Conservation (phyloP, 1,140 invertebrate genomes). For the Magallana gigas region DNA sequence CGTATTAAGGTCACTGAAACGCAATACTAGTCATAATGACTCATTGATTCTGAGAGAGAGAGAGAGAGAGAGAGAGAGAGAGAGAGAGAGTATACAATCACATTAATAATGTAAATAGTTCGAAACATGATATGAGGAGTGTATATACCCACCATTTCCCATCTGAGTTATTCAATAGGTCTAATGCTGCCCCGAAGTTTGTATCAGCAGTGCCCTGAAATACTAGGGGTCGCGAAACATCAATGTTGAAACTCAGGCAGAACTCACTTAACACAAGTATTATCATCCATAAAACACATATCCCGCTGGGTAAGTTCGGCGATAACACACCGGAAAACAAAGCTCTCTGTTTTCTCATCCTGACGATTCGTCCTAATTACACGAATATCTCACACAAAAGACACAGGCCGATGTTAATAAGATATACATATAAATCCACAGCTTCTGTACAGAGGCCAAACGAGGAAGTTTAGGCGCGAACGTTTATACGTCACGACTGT, state of each 20-base stretch:
- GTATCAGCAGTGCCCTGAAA: background rate
- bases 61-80: no score
- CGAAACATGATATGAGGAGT: no score
- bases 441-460: no score
- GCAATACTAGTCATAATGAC: background rate
- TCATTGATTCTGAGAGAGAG: background rate
- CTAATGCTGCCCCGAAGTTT: background rate
- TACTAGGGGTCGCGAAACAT: constrained; percentile 2
- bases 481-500: background rate
- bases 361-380: background rate
- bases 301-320: background rate
- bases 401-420: no score
- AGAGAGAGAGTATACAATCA: no score
- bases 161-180: background rate
- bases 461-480: background rate
- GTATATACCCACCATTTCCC: constrained; percentile 15
- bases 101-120: no score
- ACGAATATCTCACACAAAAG: background rate
- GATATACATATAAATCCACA: no score
- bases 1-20: no score
- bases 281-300: background rate
- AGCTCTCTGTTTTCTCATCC: background rate
- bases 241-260: constrained; percentile 15
- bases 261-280: background rate
- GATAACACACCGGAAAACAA: background rate